Evolutionary conservation across 2,888 invertebrate genomes (phyloP).

Genomic region (Drosophila ustulata): DNA sequence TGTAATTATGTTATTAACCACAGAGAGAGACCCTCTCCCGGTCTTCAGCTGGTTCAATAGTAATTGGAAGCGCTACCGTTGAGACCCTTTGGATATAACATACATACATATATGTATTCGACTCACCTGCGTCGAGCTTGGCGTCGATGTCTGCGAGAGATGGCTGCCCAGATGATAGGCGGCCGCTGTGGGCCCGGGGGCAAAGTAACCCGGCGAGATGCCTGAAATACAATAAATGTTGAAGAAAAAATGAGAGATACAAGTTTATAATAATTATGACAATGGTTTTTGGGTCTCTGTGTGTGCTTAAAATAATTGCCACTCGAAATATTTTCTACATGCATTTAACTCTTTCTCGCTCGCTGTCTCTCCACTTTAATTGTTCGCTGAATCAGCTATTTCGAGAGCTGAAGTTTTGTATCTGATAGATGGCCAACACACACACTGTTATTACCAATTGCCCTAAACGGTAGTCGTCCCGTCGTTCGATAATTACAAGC

Average conservation of each 20-base stretch:
- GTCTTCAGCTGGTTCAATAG: conserved; percentile 30
- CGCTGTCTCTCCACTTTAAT: conserved; percentile 61
- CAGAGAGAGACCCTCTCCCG: conserved; percentile 34
- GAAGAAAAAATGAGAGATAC: conserved; percentile 21
- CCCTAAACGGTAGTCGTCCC: conserved; percentile 77
- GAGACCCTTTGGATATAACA: conserved; percentile 13
- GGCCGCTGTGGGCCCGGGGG: conserved; percentile 85
- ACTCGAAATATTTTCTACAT: conserved; percentile 74
- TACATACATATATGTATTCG: not conserved
- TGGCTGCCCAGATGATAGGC: conserved; percentile 85
- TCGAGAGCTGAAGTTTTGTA: conserved; percentile 49
- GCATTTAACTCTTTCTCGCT: conserved; percentile 64
- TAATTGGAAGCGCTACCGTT: conserved; percentile 78
- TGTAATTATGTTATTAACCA: conserved; percentile 81
- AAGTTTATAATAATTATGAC: conserved; percentile 60
- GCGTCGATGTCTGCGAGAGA: conserved; percentile 84
- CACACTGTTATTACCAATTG: conserved; percentile 65
- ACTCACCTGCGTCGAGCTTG: conserved; percentile 84
- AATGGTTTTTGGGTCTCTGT: conserved; percentile 58
- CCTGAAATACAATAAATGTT: conserved; percentile 66
- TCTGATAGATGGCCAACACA: too few species aligned
- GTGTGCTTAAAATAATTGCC: conserved; percentile 77
- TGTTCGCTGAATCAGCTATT: conserved; percentile 83
- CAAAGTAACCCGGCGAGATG: conserved; percentile 85
- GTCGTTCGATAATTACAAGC: conserved; percentile 71